Evolutionary conservation across 2,113 vertebrate genomes (phyloP).

Genomic region (Mionectes macconnelli): DNA sequence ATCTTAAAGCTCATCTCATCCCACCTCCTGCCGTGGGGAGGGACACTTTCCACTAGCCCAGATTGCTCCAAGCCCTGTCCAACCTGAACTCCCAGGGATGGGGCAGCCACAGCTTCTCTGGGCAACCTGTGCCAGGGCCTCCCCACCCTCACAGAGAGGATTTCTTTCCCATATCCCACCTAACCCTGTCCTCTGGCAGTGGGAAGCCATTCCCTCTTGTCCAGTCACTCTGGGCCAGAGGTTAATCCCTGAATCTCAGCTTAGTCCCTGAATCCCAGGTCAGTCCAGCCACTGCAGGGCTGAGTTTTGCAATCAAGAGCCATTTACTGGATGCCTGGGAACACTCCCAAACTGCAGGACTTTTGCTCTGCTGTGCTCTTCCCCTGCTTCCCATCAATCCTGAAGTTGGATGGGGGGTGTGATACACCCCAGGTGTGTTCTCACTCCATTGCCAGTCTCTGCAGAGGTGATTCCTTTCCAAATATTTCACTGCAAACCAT

Average conservation of each 20-base stretch:
- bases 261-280: not conserved
- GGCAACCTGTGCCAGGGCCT: not conserved
- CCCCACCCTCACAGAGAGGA: rapidly evolving
- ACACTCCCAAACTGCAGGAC: not conserved
- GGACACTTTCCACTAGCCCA: rapidly evolving
- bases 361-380: rapidly evolving
- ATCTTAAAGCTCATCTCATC: rapidly evolving
- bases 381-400: not conserved
- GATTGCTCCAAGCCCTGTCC: rapidly evolving
- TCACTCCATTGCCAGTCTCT: not conserved
- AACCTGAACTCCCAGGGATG: not conserved
- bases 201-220: not conserved
- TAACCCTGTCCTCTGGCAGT: not conserved
- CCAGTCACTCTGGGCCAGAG: not conserved
- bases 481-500: not conserved
- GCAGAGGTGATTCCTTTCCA: not conserved
- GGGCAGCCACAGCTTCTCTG: not conserved
- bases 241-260: not conserved
- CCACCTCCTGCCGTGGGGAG: not conserved
- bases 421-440: not conserved
- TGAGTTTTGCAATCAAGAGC: not conserved
- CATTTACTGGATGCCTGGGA: not conserved
- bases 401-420: not conserved
- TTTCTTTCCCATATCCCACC: not conserved
- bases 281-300: not conserved